These are phyloP conservation scores for Oscheius sp. DNA, from an alignment of 2,888 invertebrate genomes.

Conservation along the genomic window DNA sequence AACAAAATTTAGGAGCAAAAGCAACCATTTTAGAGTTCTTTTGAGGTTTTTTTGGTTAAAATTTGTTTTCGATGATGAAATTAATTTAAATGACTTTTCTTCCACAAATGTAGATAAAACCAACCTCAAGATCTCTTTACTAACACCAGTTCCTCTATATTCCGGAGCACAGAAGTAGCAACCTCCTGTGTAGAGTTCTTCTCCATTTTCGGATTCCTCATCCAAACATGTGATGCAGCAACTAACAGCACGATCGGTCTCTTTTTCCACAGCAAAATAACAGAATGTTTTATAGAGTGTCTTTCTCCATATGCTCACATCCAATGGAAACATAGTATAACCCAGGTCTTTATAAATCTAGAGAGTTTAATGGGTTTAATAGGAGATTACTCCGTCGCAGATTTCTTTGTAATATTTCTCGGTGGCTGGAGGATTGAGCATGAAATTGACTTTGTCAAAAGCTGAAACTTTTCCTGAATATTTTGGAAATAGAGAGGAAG, in stretches of 20 bases:
- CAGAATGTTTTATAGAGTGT: neutral
- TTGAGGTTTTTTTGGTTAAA: too few relatives aligned
- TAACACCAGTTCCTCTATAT: neutral
- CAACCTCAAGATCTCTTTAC: neutral
- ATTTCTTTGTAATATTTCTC: neutral
- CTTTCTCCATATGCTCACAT: neutral
- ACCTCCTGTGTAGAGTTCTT: neutral
- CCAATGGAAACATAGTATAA: neutral
- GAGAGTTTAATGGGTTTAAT: too few relatives aligned
- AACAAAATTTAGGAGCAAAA: too few relatives aligned
- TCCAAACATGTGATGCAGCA: neutral
- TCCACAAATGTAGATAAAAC: neutral
- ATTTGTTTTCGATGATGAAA: too few relatives aligned
- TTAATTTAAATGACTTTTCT: too few relatives aligned
- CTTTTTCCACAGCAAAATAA: neutral
- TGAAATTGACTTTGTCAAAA: too few relatives aligned
- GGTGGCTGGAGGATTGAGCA: neutral
- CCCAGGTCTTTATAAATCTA: too few relatives aligned
- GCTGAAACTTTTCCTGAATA: too few relatives aligned
- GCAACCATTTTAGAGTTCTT: too few relatives aligned
- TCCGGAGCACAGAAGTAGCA: neutral
- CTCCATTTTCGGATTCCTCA: neutral
- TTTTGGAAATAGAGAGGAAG: too few relatives aligned
- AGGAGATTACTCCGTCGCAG: neutral
- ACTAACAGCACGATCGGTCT: neutral